Evolutionary conservation across 2,888 invertebrate genomes (phyloP), one percentile per base, ranked within the genome.

Genomic region (Seladonia tumulorum): DNA sequence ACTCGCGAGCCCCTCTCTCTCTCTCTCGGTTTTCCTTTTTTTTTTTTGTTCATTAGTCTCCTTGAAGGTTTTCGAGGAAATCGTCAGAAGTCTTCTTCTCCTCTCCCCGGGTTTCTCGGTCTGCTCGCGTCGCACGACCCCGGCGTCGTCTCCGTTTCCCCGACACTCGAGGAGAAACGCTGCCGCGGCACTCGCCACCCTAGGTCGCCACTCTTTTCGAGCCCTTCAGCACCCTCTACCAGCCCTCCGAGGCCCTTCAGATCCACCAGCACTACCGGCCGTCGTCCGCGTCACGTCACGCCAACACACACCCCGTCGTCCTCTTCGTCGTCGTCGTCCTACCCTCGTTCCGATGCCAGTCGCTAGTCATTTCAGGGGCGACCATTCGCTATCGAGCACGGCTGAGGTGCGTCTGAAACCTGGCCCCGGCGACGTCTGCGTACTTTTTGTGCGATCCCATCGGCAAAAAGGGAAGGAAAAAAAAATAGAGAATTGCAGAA

Each of bases 141-240:
- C 5, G 14, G 45, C 81, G 78, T 87, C 81, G 76, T 87, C 86
- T 86, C 87, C 87, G 90, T 90, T 90, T 88, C 89, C 73, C 84
- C 90, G 90, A 89, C 91, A 92, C 92, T 92, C 90, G 90, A 93
- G 90, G 88, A 91, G 93, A 93, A 93, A 93, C 91, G 93, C 92
- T 93, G 93, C 90, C 91, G 92, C 92, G 92, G 93, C 93, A 93
- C 92, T 92, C 92, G 92, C 87, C 90, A 87, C 91, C 91, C 91
- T 86, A 74, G 42, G 85, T 79, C 87, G 86, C 91, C 91, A 87
- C 90, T 89, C 91, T 91, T 86, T 89, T 22, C 76, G 83, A 91
- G 82, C 88, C 85, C 91, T 90, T 89, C 89, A 84, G 82, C 89
- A 87, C 85, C 85, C 91, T 89, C 87, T 85, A 76, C 79, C 90